Evolutionary conservation across 2,888 invertebrate genomes (phyloP), one percentile per base, ranked within the genome.

Genomic region (Hipparchia sbordonii): DNA sequence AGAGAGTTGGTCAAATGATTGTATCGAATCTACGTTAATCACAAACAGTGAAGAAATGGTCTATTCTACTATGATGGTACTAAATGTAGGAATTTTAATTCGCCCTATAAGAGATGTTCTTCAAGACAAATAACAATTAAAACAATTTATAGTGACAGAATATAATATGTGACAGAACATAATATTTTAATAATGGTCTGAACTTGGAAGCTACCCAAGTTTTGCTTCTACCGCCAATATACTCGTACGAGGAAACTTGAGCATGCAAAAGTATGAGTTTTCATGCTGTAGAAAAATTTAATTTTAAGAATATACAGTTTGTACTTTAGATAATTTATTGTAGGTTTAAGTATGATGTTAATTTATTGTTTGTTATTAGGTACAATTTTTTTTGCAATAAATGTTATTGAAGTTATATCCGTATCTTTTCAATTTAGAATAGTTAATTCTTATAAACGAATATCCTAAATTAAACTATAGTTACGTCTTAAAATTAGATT

Each of bases 71-170:
- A 59, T 39, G n/a, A 52, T 69, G 60, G 39, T 61, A n/a, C 59
- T 69, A 39, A 69, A 61, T 61, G 52, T 69, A 2, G 61, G 61
- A 7, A 61, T 69, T 61, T 23, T 60, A 39, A 61, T 69, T 39
- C 60, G 51, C 10, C 69, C 69, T 13, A 10, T 67, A 9, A 6
- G 56, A 57, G 7, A 39, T 39, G 5, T 39, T 39, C 39, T 39
- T 39, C 1, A 39, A 39, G 39, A 39, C 0, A 39, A 39, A 39
- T 39, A 39, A 39, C 39, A 39, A 39, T 39, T 39, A 39, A 39
- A 39, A 39, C 5, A 39, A 4, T 39, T n/a, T 2, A 46, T n/a
- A 39, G 5, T n/a, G 4, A n/a, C 9, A n/a, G 45, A 56, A n/a
- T 6, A 56, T 39, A 1, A 39, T 39, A 39, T 39, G 5, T n/a